Base-by-base conservation (phyloP, 1,140 invertebrate species). In the Tetranychus urticae region DNA sequence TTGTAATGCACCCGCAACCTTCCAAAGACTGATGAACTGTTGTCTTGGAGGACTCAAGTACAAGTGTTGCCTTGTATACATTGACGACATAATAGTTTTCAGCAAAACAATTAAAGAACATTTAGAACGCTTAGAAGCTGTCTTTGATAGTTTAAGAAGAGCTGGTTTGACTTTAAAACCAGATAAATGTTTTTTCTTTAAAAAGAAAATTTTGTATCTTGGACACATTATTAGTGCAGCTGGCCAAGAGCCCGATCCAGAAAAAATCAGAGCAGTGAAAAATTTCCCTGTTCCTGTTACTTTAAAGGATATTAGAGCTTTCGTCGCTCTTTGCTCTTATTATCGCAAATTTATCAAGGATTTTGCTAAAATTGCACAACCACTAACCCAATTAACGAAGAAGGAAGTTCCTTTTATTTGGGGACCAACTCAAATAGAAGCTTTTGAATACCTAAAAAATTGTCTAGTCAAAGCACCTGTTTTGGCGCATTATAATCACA, bases 321-420 rank as follows among this genome's bases (percentile, higher is more conserved):
- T 66, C 36, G 35, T 68, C 10, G 65, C 65, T 3, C 23, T 61
- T 23, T 55, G 52, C 4, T 46, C 36, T 42, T 68, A 61, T 35
- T 68, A 66, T 58, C 56, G 65, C 52, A 61, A 45, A 56, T 67
- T 67, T 54, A 63, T 67, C 67, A n/a, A n/a, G 55, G 23, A 71
- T 59, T 69, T 71, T 37, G 68, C 72, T 3, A 56, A 63, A 33
- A 60, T 71, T 33, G 65, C 71, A 45, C 59, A 63, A 36, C 71
- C 71, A 1, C 61, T 75, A 56, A 63, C 67, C 47, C 39, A 66
- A 7, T 59, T 72, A 39, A 59, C 68, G 36, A 67, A 65, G 36
- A 64, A 67, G 34, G 42, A 56, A 50, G 14, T 33, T 36, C 42
- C 37, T 39, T 66, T 59, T 34, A 37, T 35, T n/a, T 67, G 64